phyloP scores from a whole-genome alignment of 2,888 invertebrate genomes.

The Coleophora flavipennella region DNA sequence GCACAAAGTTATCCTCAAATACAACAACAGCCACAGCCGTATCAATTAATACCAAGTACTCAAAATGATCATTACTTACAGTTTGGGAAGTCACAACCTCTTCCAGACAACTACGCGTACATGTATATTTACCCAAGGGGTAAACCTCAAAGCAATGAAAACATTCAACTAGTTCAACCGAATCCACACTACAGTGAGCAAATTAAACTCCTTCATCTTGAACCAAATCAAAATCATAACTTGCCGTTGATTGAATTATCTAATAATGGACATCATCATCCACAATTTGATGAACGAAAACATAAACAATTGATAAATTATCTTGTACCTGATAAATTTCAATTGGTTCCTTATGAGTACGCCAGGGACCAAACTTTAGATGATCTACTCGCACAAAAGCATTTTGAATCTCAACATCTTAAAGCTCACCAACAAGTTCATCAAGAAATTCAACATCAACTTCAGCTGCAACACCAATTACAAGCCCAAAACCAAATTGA shows the following conservation, averaged over 20 bases:
- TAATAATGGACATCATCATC: no score
- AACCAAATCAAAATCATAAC: no score
- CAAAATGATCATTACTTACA: no score
- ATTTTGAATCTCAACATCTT: slow-evolving; percentile 1
- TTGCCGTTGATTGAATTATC: no score
- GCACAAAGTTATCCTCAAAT: no score
- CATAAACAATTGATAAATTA: no score
- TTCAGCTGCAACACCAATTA: no score
- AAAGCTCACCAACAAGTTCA: neutral
- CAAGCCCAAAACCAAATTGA: no score
- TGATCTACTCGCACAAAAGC: slow-evolving; percentile 1
- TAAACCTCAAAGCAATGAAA: slow-evolving; percentile 1
- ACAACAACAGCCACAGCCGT: no score
- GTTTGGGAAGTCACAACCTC: neutral
- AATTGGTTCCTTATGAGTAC: slow-evolving; percentile 19
- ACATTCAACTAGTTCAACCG: neutral
- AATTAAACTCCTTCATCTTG: neutral
- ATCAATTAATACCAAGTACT: no score
- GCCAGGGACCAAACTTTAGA: slow-evolving; percentile 13
- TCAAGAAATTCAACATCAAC: no score
- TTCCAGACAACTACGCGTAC: slow-evolving; percentile 8
- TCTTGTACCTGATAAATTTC: slow-evolving; percentile 7
- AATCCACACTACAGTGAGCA: neutral
- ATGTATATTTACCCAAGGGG: slow-evolving; percentile 9
- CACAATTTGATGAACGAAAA: no score